Conservation (phyloP, 2,888 invertebrate genomes). For the Kuschelorhynchus macadamiae region DNA sequence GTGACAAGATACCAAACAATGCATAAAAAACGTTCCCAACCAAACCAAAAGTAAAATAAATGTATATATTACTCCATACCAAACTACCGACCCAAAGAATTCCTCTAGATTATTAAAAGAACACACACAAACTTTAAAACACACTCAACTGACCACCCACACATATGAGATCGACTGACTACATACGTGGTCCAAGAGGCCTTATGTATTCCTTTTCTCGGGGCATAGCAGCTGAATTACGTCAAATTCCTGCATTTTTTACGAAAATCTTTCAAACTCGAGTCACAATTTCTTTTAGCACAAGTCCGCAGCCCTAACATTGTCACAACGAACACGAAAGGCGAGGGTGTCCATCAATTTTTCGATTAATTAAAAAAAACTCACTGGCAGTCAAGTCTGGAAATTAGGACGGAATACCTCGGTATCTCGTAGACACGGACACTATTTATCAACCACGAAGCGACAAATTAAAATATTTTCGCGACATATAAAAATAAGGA, state of each 20-base stretch:
- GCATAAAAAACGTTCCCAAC: too few relatives aligned
- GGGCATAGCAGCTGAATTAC: constrained; percentile 36
- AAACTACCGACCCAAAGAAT: constrained; percentile 4
- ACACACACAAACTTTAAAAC: constrained; percentile 43
- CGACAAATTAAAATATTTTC: neutral
- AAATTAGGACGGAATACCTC: constrained; percentile 13
- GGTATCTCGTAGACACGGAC: constrained; percentile 17
- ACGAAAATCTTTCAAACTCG: constrained; percentile 33
- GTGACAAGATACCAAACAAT: too few relatives aligned
- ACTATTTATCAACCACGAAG: constrained; percentile 4
- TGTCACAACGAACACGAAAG: constrained; percentile 30
- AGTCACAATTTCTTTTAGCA: constrained; percentile 28
- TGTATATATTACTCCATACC: neutral
- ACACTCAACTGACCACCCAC: constrained; percentile 45
- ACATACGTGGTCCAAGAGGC: constrained; percentile 46
- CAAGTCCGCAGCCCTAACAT: constrained; percentile 36
- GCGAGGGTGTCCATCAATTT: constrained; percentile 29
- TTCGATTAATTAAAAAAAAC: constrained; percentile 1
- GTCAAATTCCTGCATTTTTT: constrained; percentile 43
- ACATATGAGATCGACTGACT: constrained; percentile 39
- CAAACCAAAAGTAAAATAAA: too few relatives aligned
- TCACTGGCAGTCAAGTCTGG: constrained; percentile 19
- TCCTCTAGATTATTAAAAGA: constrained; percentile 40
- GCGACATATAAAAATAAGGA: constrained; percentile 12
- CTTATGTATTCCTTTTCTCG: constrained; percentile 44